Evolutionary conservation across 2,888 invertebrate genomes (phyloP).

Genomic region (Drosophila lutescens): DNA sequence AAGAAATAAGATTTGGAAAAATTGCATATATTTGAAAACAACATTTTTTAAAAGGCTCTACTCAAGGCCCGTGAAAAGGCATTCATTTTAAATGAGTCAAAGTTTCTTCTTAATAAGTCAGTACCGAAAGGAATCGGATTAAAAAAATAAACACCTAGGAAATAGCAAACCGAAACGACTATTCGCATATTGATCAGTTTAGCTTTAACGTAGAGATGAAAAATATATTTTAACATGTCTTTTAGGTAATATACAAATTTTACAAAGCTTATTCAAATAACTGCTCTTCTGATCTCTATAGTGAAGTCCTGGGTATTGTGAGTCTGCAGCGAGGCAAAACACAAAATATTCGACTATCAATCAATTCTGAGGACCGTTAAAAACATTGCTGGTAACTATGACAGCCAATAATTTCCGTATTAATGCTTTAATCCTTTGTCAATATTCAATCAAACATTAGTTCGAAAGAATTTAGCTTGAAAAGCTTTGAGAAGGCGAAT

Average conservation of each 20-base stretch:
- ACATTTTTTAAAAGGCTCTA: no score
- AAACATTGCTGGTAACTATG: neutral
- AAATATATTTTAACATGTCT: neutral
- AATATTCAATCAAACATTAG: neutral
- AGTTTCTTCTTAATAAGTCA: no score
- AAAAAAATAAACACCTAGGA: no score
- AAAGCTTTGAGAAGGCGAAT: neutral
- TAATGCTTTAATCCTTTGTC: neutral
- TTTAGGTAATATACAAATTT: neutral
- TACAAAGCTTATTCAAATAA: neutral
- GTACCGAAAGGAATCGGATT: neutral
- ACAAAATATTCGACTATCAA: neutral
- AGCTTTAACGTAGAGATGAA: neutral
- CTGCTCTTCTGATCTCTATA: neutral
- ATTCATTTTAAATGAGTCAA: no score
- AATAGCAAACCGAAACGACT: neutral
- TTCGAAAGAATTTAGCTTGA: neutral
- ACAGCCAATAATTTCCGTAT: neutral
- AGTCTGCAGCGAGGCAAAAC: neutral
- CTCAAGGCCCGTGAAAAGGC: neutral
- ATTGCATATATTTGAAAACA: no score
- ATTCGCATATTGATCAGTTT: neutral
- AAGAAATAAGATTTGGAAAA: no score
- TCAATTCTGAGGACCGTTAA: neutral
- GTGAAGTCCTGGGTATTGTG: neutral